Conservation (phyloP, 2,113 vertebrate species). For the Apistogramma diplotaenia region DNA sequence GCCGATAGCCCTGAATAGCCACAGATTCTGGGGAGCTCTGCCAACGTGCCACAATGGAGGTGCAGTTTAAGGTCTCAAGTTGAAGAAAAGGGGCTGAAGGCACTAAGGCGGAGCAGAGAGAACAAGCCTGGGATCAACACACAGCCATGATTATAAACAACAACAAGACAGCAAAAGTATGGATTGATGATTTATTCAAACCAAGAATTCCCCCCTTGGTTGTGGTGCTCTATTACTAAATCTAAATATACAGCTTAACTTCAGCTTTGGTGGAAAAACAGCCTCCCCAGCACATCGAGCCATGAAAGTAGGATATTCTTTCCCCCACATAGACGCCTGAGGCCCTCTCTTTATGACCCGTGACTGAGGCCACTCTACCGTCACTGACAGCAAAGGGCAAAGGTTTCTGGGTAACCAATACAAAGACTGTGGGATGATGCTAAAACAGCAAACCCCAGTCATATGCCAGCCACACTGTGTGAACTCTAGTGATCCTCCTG, state of each 20-base stretch:
- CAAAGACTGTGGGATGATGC: slow-evolving; percentile 75
- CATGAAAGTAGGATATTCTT: slow-evolving; percentile 71
- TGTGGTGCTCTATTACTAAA: not conserved
- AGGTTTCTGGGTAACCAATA: slow-evolving; percentile 77
- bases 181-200: not conserved
- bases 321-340: slow-evolving; percentile 59
- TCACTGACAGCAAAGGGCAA: slow-evolving; percentile 77
- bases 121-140: slow-evolving; percentile 11
- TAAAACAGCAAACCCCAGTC: slow-evolving; percentile 60
- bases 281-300: slow-evolving; percentile 52
- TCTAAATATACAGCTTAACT: slow-evolving; percentile 14
- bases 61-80: slow-evolving; percentile 93
- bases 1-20: slow-evolving; percentile 85
- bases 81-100: slow-evolving; percentile 88
- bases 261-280: slow-evolving; percentile 39
- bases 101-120: slow-evolving; percentile 70
- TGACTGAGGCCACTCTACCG: slow-evolving; percentile 76
- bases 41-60: slow-evolving; percentile 90
- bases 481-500: slow-evolving; percentile 33
- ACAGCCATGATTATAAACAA: not conserved
- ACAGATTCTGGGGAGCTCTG: slow-evolving; percentile 79
- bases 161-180: not conserved
- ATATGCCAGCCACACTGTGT: slow-evolving; percentile 33
- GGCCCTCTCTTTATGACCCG: slow-evolving; percentile 77
- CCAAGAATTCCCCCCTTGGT: not conserved